Evolutionary conservation across 2,797 vertebrate species (phyloP).

Genomic region (Sarcophilus harrisii): DNA sequence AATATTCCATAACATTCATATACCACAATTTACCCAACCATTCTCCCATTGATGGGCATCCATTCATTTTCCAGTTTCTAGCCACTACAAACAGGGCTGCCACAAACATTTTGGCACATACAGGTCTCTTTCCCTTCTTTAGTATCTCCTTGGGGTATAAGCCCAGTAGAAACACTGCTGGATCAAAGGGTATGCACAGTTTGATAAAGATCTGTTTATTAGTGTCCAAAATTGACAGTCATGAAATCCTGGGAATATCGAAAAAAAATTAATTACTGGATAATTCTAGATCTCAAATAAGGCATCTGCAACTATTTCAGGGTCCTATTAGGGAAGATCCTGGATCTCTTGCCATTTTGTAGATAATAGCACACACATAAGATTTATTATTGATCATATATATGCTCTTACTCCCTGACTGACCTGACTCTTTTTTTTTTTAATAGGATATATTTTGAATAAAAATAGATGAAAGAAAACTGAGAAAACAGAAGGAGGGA

Average conservation of each 20-base stretch:
- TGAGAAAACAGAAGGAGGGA: background rate
- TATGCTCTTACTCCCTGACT: background rate
- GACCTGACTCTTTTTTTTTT: background rate
- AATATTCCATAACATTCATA: no score
- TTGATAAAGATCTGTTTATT: background rate
- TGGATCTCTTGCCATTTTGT: background rate
- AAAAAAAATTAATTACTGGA: background rate
- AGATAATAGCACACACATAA: background rate
- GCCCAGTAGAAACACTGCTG: no score
- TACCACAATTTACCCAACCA: no score
- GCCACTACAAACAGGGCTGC: no score
- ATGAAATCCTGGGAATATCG: slow-evolving; percentile 48
- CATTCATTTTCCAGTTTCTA: no score
- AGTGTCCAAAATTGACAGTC: background rate
- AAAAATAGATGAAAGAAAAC: background rate
- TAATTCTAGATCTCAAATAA: slow-evolving; percentile 50
- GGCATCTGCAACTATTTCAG: slow-evolving; percentile 30
- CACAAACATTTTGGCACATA: no score
- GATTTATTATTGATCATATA: background rate
- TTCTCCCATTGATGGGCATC: no score
- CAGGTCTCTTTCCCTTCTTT: no score
- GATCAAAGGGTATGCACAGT: no score
- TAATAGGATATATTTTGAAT: background rate
- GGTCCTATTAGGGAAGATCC: background rate
- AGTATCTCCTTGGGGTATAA: no score